Evolutionary conservation across 2,113 vertebrate species (phyloP).

Genomic region (Notothenia coriiceps): DNA sequence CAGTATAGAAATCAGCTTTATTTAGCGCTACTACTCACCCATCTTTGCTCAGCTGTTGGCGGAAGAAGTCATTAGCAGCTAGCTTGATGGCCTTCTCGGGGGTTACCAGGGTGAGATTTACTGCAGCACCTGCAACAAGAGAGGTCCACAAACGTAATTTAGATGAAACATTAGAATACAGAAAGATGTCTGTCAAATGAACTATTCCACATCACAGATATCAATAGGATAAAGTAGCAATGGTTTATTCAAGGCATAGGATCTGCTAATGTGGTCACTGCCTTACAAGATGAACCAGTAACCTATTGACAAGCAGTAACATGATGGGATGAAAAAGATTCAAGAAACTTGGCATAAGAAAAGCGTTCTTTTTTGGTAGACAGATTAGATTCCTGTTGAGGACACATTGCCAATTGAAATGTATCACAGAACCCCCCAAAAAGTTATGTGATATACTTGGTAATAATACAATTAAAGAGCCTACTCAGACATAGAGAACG

Average conservation of each 20-base stretch:
- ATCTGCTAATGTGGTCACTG: neutral
- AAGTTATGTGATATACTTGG: neutral
- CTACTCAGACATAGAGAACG: neutral
- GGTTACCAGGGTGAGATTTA: slow-evolving; percentile 87
- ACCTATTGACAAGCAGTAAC: neutral
- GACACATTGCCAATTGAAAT: neutral
- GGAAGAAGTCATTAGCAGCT: slow-evolving; percentile 87
- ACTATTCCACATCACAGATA: neutral
- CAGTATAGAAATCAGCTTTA: neutral
- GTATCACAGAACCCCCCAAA: neutral
- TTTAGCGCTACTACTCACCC: slow-evolving; percentile 73
- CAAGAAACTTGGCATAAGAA: neutral
- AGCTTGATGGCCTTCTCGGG: slow-evolving; percentile 89
- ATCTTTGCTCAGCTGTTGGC: slow-evolving; percentile 82
- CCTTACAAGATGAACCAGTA: neutral
- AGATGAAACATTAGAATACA: neutral
- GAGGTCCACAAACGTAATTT: neutral
- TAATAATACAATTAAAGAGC: neutral
- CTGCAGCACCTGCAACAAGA: slow-evolving; percentile 82
- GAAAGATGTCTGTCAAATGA: neutral
- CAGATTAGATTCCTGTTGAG: neutral
- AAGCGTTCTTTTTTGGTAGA: neutral
- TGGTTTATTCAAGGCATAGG: neutral
- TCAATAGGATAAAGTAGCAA: neutral
- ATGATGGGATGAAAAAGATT: neutral